Percentiles rank a stretch among this genome's conserved stretches.
These are phyloP conservation scores for Zygogramma bicolorata DNA, from an alignment of 2,888 invertebrate genomes.

Conservation along the genomic window DNA sequence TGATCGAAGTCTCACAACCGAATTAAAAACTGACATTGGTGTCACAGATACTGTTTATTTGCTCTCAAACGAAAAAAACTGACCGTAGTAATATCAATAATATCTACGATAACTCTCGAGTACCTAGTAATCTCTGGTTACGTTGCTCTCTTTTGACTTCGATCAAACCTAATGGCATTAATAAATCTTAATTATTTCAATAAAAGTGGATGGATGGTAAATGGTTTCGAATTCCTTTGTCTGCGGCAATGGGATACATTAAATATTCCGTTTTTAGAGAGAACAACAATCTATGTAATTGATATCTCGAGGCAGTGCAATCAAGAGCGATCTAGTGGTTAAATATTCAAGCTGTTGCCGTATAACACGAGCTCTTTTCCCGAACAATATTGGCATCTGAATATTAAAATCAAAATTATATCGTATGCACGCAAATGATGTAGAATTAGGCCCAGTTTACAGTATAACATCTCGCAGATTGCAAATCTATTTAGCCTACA, in stretches of 20 bases:
- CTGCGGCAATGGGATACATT: conserved; percentile 56
- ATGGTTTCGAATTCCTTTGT: conserved; percentile 60
- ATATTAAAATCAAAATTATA: conserved; percentile 65
- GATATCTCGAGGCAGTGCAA: conserved; percentile 66
- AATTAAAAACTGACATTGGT: neutral
- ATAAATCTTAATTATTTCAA: conserved; percentile 47
- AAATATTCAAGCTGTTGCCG: conserved; percentile 64
- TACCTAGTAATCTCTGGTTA: conserved; percentile 32
- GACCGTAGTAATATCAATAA: neutral
- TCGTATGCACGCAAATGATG: conserved; percentile 59
- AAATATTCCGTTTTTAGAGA: conserved; percentile 65
- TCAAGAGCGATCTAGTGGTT: conserved; percentile 65
- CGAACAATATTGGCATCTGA: conserved; percentile 65
- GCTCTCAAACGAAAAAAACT: neutral
- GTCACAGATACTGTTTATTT: neutral
- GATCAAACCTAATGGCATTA: conserved; percentile 45
- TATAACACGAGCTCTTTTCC: conserved; percentile 60
- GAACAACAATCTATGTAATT: conserved; percentile 68
- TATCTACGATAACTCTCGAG: too few species aligned
- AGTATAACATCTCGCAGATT: conserved; percentile 53
- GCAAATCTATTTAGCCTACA: conserved; percentile 51
- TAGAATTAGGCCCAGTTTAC: conserved; percentile 53
- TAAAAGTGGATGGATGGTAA: conserved; percentile 39
- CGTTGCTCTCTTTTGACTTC: conserved; percentile 41
- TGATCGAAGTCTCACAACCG: neutral